Evolutionary conservation across 2,113 vertebrate genomes (phyloP).

Genomic region (Melanostigma gelatinosum): DNA sequence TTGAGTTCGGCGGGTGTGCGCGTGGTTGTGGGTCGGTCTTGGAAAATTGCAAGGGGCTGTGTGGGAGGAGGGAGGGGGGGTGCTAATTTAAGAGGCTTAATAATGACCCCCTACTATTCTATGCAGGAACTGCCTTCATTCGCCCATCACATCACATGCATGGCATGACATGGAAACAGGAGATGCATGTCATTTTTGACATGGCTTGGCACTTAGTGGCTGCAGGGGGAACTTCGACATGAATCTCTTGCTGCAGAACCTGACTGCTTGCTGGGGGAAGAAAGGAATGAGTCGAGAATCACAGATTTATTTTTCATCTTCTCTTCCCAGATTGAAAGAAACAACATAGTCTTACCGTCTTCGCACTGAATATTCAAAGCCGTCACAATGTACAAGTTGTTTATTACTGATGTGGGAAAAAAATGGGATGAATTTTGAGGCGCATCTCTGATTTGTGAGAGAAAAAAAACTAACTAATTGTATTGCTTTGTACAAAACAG

Average conservation of each 20-base stretch:
- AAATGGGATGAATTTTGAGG: slow-evolving; percentile 31
- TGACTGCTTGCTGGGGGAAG: slow-evolving; percentile 46
- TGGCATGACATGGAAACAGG: slow-evolving; percentile 76
- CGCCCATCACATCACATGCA: slow-evolving; percentile 82
- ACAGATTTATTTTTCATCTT: slow-evolving; percentile 39
- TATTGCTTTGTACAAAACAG: slow-evolving; percentile 27
- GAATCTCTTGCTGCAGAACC: slow-evolving; percentile 54
- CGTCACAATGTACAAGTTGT: slow-evolving; percentile 12
- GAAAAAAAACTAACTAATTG: not conserved
- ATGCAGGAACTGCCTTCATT: slow-evolving; percentile 78
- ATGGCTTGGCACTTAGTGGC: slow-evolving; percentile 77
- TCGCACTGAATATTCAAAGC: slow-evolving; percentile 39
- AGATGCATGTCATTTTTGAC: slow-evolving; percentile 82
- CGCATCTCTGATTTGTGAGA: slow-evolving; percentile 7
- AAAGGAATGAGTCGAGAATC: slow-evolving; percentile 29
- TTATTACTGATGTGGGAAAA: slow-evolving; percentile 35
- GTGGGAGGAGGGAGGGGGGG: slow-evolving; percentile 68
- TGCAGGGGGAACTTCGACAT: slow-evolving; percentile 70
- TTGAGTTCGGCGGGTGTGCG: slow-evolving; percentile 33
- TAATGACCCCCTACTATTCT: slow-evolving; percentile 80
- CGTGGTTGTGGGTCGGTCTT: slow-evolving; percentile 44
- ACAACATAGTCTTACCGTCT: slow-evolving; percentile 18
- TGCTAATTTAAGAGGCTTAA: slow-evolving; percentile 81
- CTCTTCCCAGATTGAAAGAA: slow-evolving; percentile 30
- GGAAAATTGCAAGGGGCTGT: slow-evolving; percentile 65